Evolutionary conservation across 2,113 vertebrate species (phyloP).

Genomic region (Chlamydotis undulata): DNA sequence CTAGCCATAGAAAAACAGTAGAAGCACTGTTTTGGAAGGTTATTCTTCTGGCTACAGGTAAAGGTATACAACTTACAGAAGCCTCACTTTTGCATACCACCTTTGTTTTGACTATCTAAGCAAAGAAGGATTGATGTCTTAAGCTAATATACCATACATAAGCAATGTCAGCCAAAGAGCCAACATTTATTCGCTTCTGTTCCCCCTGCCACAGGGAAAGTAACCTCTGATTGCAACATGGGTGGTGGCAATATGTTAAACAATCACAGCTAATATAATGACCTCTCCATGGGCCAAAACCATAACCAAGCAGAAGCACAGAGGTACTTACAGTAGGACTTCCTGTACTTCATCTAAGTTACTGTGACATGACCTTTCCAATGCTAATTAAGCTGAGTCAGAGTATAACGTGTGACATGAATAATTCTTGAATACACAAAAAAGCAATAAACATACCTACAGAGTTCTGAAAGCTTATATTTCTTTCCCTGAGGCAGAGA

Average conservation of each 20-base stretch:
- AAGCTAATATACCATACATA: background rate
- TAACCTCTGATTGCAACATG: background rate
- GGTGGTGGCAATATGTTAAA: background rate
- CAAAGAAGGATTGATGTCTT: background rate
- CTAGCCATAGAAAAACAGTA: background rate
- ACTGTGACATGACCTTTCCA: background rate
- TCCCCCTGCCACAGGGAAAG: background rate
- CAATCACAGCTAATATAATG: background rate
- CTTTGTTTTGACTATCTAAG: background rate
- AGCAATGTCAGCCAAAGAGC: background rate
- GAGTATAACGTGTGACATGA: background rate
- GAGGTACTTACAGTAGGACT: background rate
- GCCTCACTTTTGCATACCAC: background rate
- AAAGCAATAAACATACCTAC: background rate
- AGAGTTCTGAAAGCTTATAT: background rate
- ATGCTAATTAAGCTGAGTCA: slow-evolving; percentile 5
- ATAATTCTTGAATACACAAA: background rate
- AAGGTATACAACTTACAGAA: background rate
- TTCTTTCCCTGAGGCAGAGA: background rate
- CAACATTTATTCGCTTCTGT: background rate
- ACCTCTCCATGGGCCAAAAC: background rate
- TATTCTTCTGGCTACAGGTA: background rate
- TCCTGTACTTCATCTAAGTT: background rate
- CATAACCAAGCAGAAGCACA: background rate
- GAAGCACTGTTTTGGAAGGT: background rate